Evolutionary conservation across 1,140 invertebrate species (phyloP), one percentile per base, ranked within the genome.

Genomic region (Bradysia coprophila): DNA sequence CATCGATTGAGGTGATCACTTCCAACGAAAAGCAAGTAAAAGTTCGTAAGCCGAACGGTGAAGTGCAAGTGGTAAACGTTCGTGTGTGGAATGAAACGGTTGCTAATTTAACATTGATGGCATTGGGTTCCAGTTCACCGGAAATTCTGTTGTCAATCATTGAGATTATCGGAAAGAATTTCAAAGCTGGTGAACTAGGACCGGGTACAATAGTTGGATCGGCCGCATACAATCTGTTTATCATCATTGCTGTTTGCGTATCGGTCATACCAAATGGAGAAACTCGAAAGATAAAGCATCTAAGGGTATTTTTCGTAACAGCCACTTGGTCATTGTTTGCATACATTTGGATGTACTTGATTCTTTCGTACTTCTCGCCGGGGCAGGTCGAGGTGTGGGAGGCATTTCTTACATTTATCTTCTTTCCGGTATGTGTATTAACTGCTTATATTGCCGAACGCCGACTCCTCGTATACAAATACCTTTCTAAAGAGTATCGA

Each of bases 1-100:
- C 88, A 1, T 81, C 90, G 41, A 96, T 98, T 55, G 92, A 97
- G 71, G 90, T 95, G 45, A 98, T 98, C 55, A 98, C 93, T 3
- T 92, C 88, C 1, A 79, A 90, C 59, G 90, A 94, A 59, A 83
- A 82, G 50, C 85, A 92, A 58, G 75, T 94, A 44, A 74, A 75
- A 42, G 76, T 94, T 16, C 80, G 81, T 49, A 78, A 79, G 42
- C 77, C 81, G 50, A 86, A 84, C 18, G 83, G 82, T 19, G 80
- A 88, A 38, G 79, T 75, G 11, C 81, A 88, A 46, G 79, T 88
- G 36, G 76, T 94, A 4, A 70, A 76, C 6, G 81, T 88, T 20
- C 64, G 81, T 45, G 77, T 88, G 18, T 83, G 81, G 78, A 96
- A 96, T 64, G 91, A 97, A 59, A 97, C 93, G 0, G 93, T 98